Conservation (phyloP, 2,113 vertebrate genomes). For the Peromyscus californicus region DNA sequence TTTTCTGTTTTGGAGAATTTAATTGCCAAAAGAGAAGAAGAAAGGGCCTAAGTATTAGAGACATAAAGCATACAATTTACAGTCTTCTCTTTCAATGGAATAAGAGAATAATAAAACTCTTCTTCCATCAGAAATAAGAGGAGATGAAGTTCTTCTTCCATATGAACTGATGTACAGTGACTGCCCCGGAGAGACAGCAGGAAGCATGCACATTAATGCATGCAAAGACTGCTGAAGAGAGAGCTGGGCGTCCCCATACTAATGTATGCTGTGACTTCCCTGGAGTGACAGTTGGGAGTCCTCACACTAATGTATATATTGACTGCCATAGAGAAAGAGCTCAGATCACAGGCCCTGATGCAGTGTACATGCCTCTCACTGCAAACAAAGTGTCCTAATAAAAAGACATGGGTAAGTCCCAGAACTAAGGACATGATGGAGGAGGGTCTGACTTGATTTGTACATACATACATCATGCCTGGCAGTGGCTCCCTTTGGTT, state of each 20-base stretch:
- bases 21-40: constrained; percentile 60
- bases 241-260: not conserved
- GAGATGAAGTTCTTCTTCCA: constrained; percentile 27
- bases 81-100: constrained; percentile 69
- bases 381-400: constrained; percentile 57
- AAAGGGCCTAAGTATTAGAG: constrained; percentile 50
- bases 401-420: constrained; percentile 53
- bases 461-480: constrained; percentile 80
- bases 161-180: not conserved
- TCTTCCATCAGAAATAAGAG: constrained; percentile 64
- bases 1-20: constrained; percentile 62
- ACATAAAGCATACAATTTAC: constrained; percentile 60
- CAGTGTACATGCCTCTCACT: constrained; percentile 30
- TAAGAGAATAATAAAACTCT: constrained; percentile 71
- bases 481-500: constrained; percentile 76
- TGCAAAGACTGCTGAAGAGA: not conserved
- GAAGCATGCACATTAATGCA: not conserved
- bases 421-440: constrained; percentile 51
- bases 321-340: not conserved
- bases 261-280: not conserved
- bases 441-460: constrained; percentile 69
- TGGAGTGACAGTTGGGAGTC: not conserved
- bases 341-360: not conserved
- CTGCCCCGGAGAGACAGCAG: not conserved
- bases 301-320: not conserved